Conservation (phyloP, 2,113 vertebrate species). For the Dendrocopos noguchii region DNA sequence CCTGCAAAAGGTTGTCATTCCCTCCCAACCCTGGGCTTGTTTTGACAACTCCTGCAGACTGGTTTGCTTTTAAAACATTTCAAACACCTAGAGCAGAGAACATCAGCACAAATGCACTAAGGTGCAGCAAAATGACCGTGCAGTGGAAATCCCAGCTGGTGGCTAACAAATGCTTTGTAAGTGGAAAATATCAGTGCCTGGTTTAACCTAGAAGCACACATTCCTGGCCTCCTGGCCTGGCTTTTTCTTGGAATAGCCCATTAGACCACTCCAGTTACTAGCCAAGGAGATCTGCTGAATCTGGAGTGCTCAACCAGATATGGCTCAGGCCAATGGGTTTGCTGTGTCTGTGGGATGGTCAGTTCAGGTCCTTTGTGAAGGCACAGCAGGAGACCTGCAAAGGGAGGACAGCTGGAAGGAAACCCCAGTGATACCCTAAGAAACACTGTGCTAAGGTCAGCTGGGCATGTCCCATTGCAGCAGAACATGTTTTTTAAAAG, state of each 20-base stretch:
- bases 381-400: neutral
- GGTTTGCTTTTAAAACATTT: neutral
- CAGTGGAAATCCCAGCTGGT: rapidly evolving
- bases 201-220: neutral
- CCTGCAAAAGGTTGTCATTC: neutral
- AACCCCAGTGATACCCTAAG: neutral
- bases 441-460: neutral
- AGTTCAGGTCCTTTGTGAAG: neutral
- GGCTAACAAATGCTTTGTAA: neutral
- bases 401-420: neutral
- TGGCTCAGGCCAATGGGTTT: neutral
- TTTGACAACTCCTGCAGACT: neutral
- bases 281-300: neutral
- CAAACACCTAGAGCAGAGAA: rapidly evolving
- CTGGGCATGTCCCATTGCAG: neutral
- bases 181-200: neutral
- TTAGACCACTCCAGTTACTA: neutral
- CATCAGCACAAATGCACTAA: neutral
- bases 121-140: rapidly evolving
- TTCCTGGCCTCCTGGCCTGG: neutral
- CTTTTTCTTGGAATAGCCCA: neutral
- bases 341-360: neutral
- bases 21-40: neutral
- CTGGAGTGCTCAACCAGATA: neutral
- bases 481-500: neutral